Evolutionary conservation across 2,888 invertebrate species (phyloP), one percentile per base, ranked within the genome.

Genomic region (Lissocephala sabroskyi): DNA sequence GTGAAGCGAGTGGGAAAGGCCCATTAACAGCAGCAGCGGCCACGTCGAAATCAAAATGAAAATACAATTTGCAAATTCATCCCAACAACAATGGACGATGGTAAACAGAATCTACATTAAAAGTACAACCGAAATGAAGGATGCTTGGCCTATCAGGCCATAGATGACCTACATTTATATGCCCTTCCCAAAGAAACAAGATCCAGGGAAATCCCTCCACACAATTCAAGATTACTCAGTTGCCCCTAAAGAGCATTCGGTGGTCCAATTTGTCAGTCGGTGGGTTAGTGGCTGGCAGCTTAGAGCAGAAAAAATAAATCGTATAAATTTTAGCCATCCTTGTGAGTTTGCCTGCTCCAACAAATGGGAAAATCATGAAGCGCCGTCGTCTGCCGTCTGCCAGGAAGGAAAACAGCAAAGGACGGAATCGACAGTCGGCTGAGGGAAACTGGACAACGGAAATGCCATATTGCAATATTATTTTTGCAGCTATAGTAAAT

Each of bases 21-120:
- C 48, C 65, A 62, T 57, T 52, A 61, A 49, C 50, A 55, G 45
- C 45, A 49, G 40, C 35, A 26, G 37, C 32, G 41, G 29, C 45
- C 41, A 41, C 45, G 46, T 30, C 28, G 39, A 42, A 66, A 58
- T 60, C 47, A 54, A 60, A 74, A 74, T 70, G 60, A 52, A 63
- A 68, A 74, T 66, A 74, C 60, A n/a, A 74, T 70, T 66, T 68
- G 71, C 63, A 56, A 70, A 74, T 70, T 60, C 71, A 74, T 70
- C 64, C 66, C 66, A 37, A 43, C 71, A 70, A 68, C 64, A 68
- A 68, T 59, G 40, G 41, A 55, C 1, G 18, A 9, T 41, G 32
- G 41, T 33, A 45, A 26, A 9, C 3, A 14, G 13, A 35, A 52
- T 43, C 39, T 49, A 49, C 55, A 56, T 55, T 45, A 49, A 23